phyloP scores from a whole-genome alignment of 2,797 vertebrate genomes.

The Dicrostonyx torquatus region DNA sequence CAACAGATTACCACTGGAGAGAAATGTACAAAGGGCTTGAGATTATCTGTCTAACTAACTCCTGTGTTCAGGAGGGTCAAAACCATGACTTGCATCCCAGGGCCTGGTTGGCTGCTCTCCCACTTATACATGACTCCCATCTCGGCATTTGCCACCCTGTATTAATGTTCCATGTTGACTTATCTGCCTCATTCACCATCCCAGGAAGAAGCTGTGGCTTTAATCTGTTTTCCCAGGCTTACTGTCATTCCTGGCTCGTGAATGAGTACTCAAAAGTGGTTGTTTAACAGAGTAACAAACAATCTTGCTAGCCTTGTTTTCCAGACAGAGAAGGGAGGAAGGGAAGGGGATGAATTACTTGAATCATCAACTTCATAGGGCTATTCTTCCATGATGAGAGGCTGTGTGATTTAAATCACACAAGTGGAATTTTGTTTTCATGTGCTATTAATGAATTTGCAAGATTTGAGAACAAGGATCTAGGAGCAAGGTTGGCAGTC shows the following conservation, averaged over 20 bases:
- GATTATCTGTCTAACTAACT: not conserved
- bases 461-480: conserved; percentile 49
- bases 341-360: not conserved
- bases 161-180: conserved; percentile 12
- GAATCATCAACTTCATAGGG: conserved; percentile 25
- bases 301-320: conserved; percentile 8
- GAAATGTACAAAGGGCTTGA: not conserved
- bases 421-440: conserved; percentile 45
- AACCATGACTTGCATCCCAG: not conserved
- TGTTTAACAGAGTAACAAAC: conserved; percentile 35
- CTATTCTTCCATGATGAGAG: conserved; percentile 36
- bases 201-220: conserved; percentile 11
- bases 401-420: conserved; percentile 15
- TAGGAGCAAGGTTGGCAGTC: not conserved
- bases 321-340: not conserved
- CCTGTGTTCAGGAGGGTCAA: not conserved
- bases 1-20: not conserved
- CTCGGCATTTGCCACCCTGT: conserved; percentile 4
- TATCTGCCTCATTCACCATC: not conserved
- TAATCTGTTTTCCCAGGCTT: conserved; percentile 42
- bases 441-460: not conserved
- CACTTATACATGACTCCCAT: not conserved
- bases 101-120: not conserved
- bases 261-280: conserved; percentile 18
- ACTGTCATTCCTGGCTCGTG: conserved; percentile 5